A percentile compares a stretch with the other conserved stretches of the same genome.
These are phyloP conservation scores for Drosophila parthenogenetica DNA, from an alignment of 2,888 invertebrate genomes.

Conservation along the genomic window DNA sequence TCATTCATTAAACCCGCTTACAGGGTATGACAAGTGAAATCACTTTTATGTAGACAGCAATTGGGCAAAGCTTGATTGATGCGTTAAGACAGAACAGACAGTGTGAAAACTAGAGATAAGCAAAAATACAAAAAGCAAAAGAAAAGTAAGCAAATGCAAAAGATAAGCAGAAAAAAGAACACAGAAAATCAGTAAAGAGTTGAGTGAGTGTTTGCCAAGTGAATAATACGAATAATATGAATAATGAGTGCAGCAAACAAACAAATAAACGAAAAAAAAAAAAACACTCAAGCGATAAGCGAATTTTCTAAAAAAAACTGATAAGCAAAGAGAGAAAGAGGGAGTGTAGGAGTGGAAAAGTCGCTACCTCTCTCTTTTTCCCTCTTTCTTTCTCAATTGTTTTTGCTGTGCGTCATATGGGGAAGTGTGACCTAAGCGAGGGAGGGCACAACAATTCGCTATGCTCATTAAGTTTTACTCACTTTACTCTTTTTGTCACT, in stretches of 20 bases:
- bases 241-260: slow-evolving; percentile 9
- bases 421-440: slow-evolving; percentile 12
- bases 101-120: slow-evolving; percentile 29
- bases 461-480: slow-evolving; percentile 65
- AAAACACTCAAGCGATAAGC: slow-evolving; percentile 12
- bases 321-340: slow-evolving; percentile 17
- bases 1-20: slow-evolving; percentile 3
- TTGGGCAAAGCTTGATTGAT: slow-evolving; percentile 47
- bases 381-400: background rate
- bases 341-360: slow-evolving; percentile 4
- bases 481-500: slow-evolving; percentile 16
- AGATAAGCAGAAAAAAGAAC: slow-evolving; percentile 30
- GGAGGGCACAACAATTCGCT: slow-evolving; percentile 48
- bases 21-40: slow-evolving; percentile 30
- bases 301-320: slow-evolving; percentile 2
- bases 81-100: slow-evolving; percentile 20
- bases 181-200: slow-evolving; percentile 9
- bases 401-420: slow-evolving; percentile 24
- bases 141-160: slow-evolving; percentile 31
- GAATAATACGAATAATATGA: slow-evolving; percentile 23
- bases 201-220: slow-evolving; percentile 32
- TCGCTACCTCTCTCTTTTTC: background rate
- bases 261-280: background rate
- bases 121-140: slow-evolving; percentile 2
- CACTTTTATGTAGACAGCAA: slow-evolving; percentile 8